Percentiles rank a stretch among this genome's conserved stretches.
These are phyloP conservation scores for Habroteleia sp. DNA, from an alignment of 2,888 invertebrate genomes.

Conservation along the genomic window DNA sequence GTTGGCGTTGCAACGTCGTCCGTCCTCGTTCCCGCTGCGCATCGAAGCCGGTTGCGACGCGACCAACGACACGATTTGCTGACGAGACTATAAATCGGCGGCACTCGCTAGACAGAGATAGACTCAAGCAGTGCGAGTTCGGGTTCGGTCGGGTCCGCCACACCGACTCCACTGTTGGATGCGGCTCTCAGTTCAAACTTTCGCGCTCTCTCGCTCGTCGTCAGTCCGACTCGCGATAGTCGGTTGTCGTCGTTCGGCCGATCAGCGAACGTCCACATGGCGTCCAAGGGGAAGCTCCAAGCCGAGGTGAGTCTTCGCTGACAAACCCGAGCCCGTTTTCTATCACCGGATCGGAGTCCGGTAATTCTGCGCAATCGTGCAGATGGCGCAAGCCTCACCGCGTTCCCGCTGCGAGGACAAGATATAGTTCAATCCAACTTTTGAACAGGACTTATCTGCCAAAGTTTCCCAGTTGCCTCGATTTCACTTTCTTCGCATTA, in stretches of 20 bases:
- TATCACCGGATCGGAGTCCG: not conserved
- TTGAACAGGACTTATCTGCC: not conserved
- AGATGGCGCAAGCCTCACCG: conserved; percentile 29
- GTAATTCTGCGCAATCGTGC: conserved; percentile 16
- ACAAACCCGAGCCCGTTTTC: not conserved
- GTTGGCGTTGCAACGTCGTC: not conserved
- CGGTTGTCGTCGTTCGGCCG: not conserved
- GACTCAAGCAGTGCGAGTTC: conserved; percentile 3
- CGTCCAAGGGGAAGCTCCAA: conserved; percentile 36
- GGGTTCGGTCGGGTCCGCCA: not conserved
- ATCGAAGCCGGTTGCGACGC: not conserved
- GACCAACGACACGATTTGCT: not conserved
- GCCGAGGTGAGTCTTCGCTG: conserved; percentile 30
- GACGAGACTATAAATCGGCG: conserved; percentile 2
- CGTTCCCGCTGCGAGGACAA: not conserved
- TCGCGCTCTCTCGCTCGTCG: conserved; percentile 21
- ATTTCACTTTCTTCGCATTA: too few relatives aligned
- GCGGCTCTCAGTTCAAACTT: conserved; percentile 18
- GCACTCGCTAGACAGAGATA: conserved; percentile 9
- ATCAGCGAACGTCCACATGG: conserved; percentile 16
- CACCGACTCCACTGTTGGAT: not conserved
- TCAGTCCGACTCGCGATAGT: not conserved
- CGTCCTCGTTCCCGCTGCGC: not conserved
- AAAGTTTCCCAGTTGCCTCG: too few relatives aligned
- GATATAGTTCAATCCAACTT: not conserved